Conservation (phyloP, 2,797 vertebrate species). For the Thripadectes ignobilis region DNA sequence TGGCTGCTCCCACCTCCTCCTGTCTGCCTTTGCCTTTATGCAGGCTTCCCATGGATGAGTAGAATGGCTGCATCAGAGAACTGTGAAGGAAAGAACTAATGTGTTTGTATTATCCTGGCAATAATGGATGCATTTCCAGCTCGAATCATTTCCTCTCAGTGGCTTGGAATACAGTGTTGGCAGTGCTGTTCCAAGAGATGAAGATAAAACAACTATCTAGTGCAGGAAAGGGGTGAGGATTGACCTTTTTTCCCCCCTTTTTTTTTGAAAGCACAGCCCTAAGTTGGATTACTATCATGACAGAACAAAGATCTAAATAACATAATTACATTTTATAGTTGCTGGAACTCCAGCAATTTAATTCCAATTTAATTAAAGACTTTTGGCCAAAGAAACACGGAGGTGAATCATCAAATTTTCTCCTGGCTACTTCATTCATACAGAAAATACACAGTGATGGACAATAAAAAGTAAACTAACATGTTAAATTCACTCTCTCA, state of each 20-base stretch:
- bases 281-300: background rate
- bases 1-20: background rate
- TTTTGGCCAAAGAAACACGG: background rate
- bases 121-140: background rate
- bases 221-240: background rate
- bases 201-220: background rate
- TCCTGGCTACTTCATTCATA: conserved; percentile 9
- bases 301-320: background rate
- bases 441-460: background rate
- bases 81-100: background rate
- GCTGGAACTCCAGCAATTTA: conserved; percentile 44
- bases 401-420: conserved; percentile 53
- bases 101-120: background rate
- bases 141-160: background rate
- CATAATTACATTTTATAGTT: conserved; percentile 4
- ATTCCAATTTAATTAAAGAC: conserved; percentile 59
- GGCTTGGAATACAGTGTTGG: accelerated
- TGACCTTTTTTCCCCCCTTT: background rate
- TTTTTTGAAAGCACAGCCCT: background rate
- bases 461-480: background rate
- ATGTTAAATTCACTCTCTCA: background rate
- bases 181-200: background rate
- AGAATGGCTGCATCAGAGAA: background rate
- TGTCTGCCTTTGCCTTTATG: background rate
- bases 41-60: background rate